Base-by-base conservation (phyloP, 2,888 invertebrate species). In the Petrolisthes cinctipes region DNA sequence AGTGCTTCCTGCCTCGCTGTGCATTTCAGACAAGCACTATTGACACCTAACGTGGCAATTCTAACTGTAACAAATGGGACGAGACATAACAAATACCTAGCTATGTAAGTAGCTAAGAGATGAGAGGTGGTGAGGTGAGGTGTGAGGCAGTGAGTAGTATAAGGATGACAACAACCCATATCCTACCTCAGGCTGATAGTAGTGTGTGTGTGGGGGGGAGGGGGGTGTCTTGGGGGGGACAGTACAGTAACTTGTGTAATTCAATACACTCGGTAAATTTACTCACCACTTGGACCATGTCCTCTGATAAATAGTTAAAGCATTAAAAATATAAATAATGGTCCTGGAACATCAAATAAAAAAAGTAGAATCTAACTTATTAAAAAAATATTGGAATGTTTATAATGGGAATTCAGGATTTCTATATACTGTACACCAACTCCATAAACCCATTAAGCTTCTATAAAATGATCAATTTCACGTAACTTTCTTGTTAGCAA, bases 301-400 rank as follows among this genome's bases (percentile, higher is more conserved):
- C 37, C 37, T 23, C 66, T 37, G 4, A n/a, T 53, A 80, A 57
- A n/a, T 11, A 57, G 14, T 14, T 66, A 51, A 17, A 4, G 5
- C 37, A 66, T 81, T 51, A 66, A 81, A 66, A 66, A 11, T 68
- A 82, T 68, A 37, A 53, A 51, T 73, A 54, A 56, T 79, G 54
- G 17, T 51, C 76, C 76, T 51, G 76, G 51, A 53, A 76, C 9
- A 37, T 76, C 37, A 11, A 17, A 79, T 56, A 78, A 78, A 78
- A n/a, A 20, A 79, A 7, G 11, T 20, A 73, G 4, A n/a, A n/a
- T n/a, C 17, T n/a, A 71, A 71, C 14, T 71, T 17, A 71, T 71
- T 71, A n/a, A 71, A 11, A 71, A 71, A 71, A 71, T 71, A 71
- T 73, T 83, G 83, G 83, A 83, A 83, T 83, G 83, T 75, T 66